Conservation (phyloP, 2,888 invertebrate species). For the Lasius platythorax region DNA sequence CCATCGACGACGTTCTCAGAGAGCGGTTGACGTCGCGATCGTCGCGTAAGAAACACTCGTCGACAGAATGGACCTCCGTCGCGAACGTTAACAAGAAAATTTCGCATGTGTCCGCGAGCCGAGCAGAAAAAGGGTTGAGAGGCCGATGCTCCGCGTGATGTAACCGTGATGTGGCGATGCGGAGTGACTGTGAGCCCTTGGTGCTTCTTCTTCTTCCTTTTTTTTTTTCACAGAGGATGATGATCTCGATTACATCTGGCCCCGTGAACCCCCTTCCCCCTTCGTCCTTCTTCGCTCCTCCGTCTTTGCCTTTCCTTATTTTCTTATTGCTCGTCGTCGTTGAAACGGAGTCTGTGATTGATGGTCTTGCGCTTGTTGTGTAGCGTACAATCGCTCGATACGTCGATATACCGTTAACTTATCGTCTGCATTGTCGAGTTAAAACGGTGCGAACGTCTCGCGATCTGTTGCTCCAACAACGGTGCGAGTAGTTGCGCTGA, state of each 20-base stretch:
- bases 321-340: conserved; percentile 33
- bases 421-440: conserved; percentile 50
- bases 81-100: conserved; percentile 44
- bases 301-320: not conserved
- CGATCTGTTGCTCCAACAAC: conserved; percentile 44
- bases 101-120: conserved; percentile 41
- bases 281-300: not conserved
- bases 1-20: not conserved
- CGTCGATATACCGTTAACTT: conserved; percentile 52
- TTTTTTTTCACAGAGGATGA: conserved; percentile 12
- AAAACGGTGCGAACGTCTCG: conserved; percentile 44
- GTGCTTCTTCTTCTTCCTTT: not conserved
- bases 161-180: conserved; percentile 23
- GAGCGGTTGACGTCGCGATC: not conserved
- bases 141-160: conserved; percentile 53
- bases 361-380: conserved; percentile 33
- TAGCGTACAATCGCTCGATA: conserved; percentile 38
- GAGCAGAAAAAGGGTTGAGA: conserved; percentile 36
- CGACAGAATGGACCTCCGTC: conserved; percentile 29
- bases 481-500: conserved; percentile 29
- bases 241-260: conserved; percentile 54
- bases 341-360: conserved; percentile 48
- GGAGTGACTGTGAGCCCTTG: conserved; percentile 42
- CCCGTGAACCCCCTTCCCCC: conserved; percentile 23
- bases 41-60: not conserved